Base-by-base conservation (phyloP, 2,888 invertebrate species). In the Lamproptera curius region DNA sequence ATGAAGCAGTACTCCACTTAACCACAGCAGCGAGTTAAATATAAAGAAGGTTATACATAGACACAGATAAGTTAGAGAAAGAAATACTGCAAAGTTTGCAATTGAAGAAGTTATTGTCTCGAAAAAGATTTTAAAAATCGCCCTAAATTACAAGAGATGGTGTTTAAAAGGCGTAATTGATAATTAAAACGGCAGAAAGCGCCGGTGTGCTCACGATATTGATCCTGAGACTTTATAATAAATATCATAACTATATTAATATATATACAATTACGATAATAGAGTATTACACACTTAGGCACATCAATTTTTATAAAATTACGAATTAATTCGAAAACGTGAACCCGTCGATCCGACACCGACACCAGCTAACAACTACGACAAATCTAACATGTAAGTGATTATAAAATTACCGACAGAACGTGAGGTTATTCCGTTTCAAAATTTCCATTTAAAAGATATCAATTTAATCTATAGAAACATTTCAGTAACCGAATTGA, bases 271-370 rank as follows among this genome's bases (percentile, higher is more conserved):
- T 77, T 81, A 82, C 71, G 70, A 69, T 69, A 66, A 67, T 81
- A 85, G 73, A 85, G 65, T 74, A 78, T 78, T 84, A 88, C 88
- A 88, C 88, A 88, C 86, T 86, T 88, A 88, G 88, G 88, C 88
- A 88, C 88, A 88, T 88, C 88, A 82, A 88, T 88, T 88, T 76
- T 88, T 88, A 85, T 86, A 83, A 84, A 86, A 82, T 85, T 82
- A 86, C 81, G 70, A 74, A 76, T 81, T 79, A 81, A 81, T 84
- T 78, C 76, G 76, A 83, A 82, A 83, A 73, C 64, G 79, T 78
- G 77, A 76, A 74, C 75, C 71, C 68, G 76, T 75, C 76, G 76
- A 74, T 74, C 71, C 68, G 76, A 75, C 76, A 73, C 75, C 73
- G 68, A 71, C 69, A 72, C 69, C 69, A 72, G 62, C 70, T 66